phyloP scores from a whole-genome alignment of 1,140 invertebrate genomes.

The Plectrocnemia conspersa region DNA sequence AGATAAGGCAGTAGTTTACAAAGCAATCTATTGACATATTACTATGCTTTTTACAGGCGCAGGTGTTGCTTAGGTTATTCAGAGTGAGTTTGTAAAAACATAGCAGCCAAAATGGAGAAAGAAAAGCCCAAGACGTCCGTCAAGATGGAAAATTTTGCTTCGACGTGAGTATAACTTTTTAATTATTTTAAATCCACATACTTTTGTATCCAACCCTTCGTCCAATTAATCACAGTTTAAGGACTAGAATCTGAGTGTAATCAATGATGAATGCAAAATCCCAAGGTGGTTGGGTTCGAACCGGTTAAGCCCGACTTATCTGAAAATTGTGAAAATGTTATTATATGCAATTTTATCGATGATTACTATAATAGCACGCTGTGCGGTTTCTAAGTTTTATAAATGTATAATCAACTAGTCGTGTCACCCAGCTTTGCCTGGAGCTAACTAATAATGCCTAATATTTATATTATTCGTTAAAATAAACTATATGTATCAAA shows the following conservation, averaged over 20 bases:
- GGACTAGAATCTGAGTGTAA: background rate
- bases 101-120: slow-evolving; percentile 14
- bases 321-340: background rate
- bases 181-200: background rate
- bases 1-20: too few relatives aligned
- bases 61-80: too few relatives aligned
- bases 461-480: background rate
- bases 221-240: background rate
- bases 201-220: background rate
- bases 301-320: too few relatives aligned
- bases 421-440: background rate
- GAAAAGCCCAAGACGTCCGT: slow-evolving; percentile 3
- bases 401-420: background rate
- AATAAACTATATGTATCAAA: background rate
- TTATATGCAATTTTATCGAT: background rate
- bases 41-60: slow-evolving; percentile 3
- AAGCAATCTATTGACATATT: too few relatives aligned
- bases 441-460: background rate
- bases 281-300: background rate
- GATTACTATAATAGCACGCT: background rate
- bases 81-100: too few relatives aligned
- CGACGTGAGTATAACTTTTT: slow-evolving; percentile 16
- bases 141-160: slow-evolving; percentile 16
- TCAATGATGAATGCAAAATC: background rate
- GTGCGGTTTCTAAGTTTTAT: background rate